Base-by-base conservation (phyloP, 1,140 invertebrate genomes). In the Bombus turneri region DNA sequence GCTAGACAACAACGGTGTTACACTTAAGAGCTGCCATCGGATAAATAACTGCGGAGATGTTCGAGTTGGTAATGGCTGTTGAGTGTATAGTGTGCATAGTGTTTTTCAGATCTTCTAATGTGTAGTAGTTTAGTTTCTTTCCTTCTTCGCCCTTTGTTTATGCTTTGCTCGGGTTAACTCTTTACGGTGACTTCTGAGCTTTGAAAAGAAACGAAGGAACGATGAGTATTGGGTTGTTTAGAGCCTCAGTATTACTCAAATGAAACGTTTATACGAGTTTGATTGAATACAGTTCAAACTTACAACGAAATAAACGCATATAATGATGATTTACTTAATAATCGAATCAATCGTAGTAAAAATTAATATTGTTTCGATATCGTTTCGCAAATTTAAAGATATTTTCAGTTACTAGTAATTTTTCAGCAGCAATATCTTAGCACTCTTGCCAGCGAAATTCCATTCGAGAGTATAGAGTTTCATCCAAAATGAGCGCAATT, bases 1-100 rank as follows among this genome's bases (percentile, higher is more conserved):
- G 59, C 31, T 28, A 18, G n/a, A 79, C 15, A 6, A 62, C 41
- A 57, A n/a, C 43, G 83, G 69, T 74, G 28, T 22, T 73, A 85
- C 41, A 59, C n/a, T 47, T 62, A 72, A 57, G 25, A 43, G 25
- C 72, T 37, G 64, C 8, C 74, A 37, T 47, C 53, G 9, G 41
- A 64, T 69, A 43, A 83, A 83, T 69, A 69, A 69, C 34, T 79
- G 18, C 28, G 41, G 22, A 25, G 73, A 78, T 43, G 41, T 22
- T 34, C 34, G 28, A 53, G 43, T 39, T 8, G n/a, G n/a, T 73
- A 80, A 72, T 69, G 37, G 37, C 47, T 73, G 22, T 62, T 53
- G 43, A 37, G 28, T n/a, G 43, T 80, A 47, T 6, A 47, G 15
- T 31, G 39, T 13, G 28, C 34, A 15, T n/a, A 34, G 25, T 47